These are phyloP conservation scores for Cancer borealis DNA, from an alignment of 2,888 invertebrate species.

Conservation along the genomic window DNA sequence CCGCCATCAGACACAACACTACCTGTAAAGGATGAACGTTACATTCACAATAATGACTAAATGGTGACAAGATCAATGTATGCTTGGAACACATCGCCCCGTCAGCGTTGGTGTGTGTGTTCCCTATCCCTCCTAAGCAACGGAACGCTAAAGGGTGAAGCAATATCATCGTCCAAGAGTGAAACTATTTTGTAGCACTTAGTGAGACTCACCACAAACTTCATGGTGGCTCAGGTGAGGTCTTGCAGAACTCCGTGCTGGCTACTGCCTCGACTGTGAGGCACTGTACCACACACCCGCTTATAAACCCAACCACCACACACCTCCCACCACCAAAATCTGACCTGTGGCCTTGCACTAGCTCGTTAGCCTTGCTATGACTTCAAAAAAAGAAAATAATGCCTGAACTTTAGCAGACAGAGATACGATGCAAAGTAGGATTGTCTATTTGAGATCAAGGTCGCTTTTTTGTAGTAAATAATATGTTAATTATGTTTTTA, in stretches of 20 bases:
- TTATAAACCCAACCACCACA: not conserved
- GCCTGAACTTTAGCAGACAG: not conserved
- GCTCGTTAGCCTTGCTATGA: too few species aligned
- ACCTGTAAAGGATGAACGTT: not conserved
- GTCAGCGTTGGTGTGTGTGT: not conserved
- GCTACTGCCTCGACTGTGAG: constrained; percentile 22
- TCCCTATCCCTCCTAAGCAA: too few species aligned
- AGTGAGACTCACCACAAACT: constrained; percentile 28
- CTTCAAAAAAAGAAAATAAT: not conserved
- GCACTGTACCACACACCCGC: not conserved
- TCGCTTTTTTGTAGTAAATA: not conserved
- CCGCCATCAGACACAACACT: constrained; percentile 55
- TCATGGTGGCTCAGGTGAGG: constrained; percentile 14
- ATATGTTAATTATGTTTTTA: too few species aligned
- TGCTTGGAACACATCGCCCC: not conserved
- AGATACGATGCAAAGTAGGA: not conserved
- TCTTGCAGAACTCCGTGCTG: not conserved
- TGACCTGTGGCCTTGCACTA: not conserved
- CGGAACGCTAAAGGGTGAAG: too few species aligned
- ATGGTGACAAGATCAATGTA: not conserved
- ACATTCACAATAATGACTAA: not conserved
- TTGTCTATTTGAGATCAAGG: not conserved
- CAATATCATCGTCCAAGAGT: not conserved
- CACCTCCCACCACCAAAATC: not conserved
- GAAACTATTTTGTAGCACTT: not conserved